Evolutionary conservation across 1,140 invertebrate genomes (phyloP).

Genomic region (Sycophila sp.): DNA sequence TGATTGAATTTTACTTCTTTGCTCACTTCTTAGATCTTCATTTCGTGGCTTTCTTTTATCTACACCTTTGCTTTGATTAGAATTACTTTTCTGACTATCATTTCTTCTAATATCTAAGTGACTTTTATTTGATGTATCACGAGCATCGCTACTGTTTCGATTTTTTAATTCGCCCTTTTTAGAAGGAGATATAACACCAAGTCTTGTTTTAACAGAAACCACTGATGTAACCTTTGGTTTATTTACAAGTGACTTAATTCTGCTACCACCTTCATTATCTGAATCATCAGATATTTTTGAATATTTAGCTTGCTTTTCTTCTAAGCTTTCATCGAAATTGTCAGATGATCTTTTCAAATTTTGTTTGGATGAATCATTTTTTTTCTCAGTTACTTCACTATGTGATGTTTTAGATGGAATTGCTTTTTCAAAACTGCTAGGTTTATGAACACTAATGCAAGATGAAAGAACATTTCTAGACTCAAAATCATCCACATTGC

Average conservation of each 20-base stretch:
- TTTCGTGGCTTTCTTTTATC: constrained; percentile 34
- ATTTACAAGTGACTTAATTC: constrained; percentile 55
- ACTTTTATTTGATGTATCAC: constrained; percentile 7
- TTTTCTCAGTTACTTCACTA: constrained; percentile 12
- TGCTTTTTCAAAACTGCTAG: background rate
- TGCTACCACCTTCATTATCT: constrained; percentile 40
- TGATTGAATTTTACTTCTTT: constrained; percentile 47
- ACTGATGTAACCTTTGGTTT: constrained; percentile 62
- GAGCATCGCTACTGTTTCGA: constrained; percentile 7
- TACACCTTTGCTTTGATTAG: constrained; percentile 38
- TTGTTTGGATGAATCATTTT: background rate
- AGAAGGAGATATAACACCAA: constrained; percentile 47
- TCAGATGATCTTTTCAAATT: constrained; percentile 9
- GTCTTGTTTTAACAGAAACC: constrained; percentile 57
- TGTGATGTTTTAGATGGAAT: background rate
- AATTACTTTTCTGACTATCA: constrained; percentile 21
- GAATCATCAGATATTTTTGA: constrained; percentile 37
- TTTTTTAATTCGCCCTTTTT: constrained; percentile 53
- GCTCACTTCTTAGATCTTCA: constrained; percentile 29
- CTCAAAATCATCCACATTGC: background rate
- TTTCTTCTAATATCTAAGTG: background rate
- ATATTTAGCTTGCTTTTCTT: constrained; percentile 32
- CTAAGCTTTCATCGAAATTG: constrained; percentile 30
- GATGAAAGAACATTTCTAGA: background rate
- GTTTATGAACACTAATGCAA: background rate